Evolutionary conservation across 2,113 vertebrate genomes (phyloP), one percentile per base, ranked within the genome.

Genomic region (Oncorhynchus kisutch): DNA sequence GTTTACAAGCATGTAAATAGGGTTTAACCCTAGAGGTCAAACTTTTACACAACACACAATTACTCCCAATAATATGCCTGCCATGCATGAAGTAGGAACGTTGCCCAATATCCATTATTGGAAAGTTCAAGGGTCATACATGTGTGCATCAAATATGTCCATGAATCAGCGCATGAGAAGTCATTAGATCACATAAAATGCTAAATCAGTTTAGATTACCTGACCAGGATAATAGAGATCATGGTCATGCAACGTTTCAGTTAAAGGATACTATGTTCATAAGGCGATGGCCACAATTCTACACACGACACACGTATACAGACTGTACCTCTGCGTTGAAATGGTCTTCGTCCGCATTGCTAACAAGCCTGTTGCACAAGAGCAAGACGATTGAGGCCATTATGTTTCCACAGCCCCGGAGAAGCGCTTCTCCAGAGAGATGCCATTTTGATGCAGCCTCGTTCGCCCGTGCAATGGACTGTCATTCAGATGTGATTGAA

Each of bases 271-370:
- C 39, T 45, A 45, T 11, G 2, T 8, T 45, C 39, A 45, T 54
- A 1, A 39, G 39, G 39, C 8, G 49, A 51, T 1, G 4, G 49
- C 16, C 4, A 54, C 49, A 3, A 54, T 16, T 54, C 14, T 1
- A 51, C 49, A 51, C 7, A 45, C 8, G 39, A 11, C n/a, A 54
- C 4, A 16, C 49, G 18, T n/a, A n/a, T n/a, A 18, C 7, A 39
- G n/a, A 51, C n/a, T n/a, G 14, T 88, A 94, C 93, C 93, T 94
- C 92, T 0, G 89, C 87, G 59, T 77, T 91, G 78, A 93, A 84
- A 39, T n/a, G 29, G 1, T 91, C 91, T 0, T 92, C 88, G 66
- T 88, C 83, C 2, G 80, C 85, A 3, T 75, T 75, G 11, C 78
- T 75, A 1, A 72, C 65, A 18, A 29, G 73, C 0, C 71, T 4